These are phyloP conservation scores for Calliopsis andreniformis DNA, from an alignment of 1,140 invertebrate species.

Conservation along the genomic window DNA sequence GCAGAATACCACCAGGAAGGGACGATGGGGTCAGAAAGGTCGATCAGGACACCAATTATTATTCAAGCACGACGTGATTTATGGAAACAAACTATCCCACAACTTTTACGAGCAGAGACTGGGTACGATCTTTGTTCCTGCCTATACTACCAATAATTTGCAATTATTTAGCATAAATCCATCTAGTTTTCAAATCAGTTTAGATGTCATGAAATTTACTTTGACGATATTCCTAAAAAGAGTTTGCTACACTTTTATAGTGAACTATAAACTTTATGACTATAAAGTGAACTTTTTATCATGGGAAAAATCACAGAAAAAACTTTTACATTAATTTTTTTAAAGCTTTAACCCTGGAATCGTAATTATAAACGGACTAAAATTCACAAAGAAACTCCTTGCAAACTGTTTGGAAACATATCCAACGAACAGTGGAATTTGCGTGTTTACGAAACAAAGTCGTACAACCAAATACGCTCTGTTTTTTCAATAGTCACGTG, in stretches of 20 bases:
- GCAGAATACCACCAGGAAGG: not conserved
- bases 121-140: not conserved
- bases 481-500: not conserved
- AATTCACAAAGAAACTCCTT: not conserved
- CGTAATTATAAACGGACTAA: not conserved
- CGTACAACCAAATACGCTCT: not conserved
- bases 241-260: too few species aligned
- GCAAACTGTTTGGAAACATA: not conserved
- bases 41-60: conserved; percentile 26
- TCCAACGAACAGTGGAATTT: too few species aligned
- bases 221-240: not conserved
- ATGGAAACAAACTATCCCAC: conserved; percentile 41
- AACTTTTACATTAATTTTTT: not conserved
- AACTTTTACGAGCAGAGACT: not conserved
- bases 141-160: not conserved
- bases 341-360: not conserved
- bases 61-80: conserved; percentile 60
- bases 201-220: not conserved
- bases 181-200: not conserved
- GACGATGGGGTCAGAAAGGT: conserved; percentile 39
- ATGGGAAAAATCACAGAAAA: not conserved
- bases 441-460: not conserved
- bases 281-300: too few species aligned
- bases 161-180: not conserved
- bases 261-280: too few species aligned